Percentiles rank a stretch among this genome's conserved stretches.
phyloP scores from a whole-genome alignment of 2,888 invertebrate species.

The Melanargia galathea region DNA sequence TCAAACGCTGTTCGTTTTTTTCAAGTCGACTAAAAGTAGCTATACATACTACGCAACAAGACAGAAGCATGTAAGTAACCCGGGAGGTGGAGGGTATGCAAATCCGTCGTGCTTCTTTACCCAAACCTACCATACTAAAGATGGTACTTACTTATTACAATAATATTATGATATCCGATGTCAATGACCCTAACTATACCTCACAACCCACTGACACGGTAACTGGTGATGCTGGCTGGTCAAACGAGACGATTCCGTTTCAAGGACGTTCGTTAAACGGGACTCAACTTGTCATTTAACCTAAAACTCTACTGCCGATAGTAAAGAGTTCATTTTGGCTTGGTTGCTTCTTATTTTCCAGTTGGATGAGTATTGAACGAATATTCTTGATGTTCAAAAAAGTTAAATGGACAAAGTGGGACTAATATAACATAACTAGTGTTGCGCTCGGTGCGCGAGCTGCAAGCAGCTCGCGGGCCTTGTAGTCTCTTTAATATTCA shows the following conservation, averaged over 20 bases:
- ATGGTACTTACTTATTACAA: background rate
- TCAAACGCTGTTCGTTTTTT: no score
- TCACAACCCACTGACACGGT: slow-evolving; percentile 24
- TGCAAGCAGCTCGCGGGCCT: no score
- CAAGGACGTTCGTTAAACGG: slow-evolving; percentile 41
- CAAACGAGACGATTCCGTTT: slow-evolving; percentile 44
- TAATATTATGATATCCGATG: slow-evolving; percentile 1
- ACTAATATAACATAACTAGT: background rate
- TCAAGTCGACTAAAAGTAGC: no score
- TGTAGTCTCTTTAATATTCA: no score
- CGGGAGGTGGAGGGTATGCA: no score
- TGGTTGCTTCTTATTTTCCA: background rate
- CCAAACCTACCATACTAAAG: no score
- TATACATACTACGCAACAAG: no score
- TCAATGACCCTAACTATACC: slow-evolving; percentile 2
- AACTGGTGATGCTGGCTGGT: slow-evolving; percentile 27
- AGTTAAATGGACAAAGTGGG: background rate
- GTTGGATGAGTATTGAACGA: background rate
- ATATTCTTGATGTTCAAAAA: background rate
- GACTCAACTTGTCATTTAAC: slow-evolving; percentile 3
- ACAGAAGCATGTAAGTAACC: no score
- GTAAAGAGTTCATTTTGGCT: background rate
- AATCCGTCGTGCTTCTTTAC: no score
- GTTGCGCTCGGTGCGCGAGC: no score
- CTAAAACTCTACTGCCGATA: background rate